Evolutionary conservation across 2,888 invertebrate species (phyloP), one percentile per base, ranked within the genome.

Genomic region (Pandemis corylana): DNA sequence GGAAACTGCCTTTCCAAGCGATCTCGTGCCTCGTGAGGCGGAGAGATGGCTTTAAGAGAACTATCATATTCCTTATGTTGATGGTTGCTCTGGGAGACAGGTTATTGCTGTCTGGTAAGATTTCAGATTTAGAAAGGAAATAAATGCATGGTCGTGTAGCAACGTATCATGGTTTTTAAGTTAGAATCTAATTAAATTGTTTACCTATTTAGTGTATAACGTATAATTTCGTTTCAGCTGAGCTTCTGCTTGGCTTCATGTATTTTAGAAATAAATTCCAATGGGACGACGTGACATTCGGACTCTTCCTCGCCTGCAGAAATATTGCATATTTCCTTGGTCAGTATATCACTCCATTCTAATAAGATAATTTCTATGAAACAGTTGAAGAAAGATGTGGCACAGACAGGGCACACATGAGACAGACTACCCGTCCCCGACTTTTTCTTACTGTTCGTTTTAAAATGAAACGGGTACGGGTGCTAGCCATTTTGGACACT

Each of bases 1-100:
- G 94, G 88, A 88, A 90, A 4, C 82, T 92, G 7, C 94, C 95
- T 0, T 82, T 91, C 10, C 90, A 91, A 67, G 92, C 95, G 0
- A 87, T 94, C 71, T 90, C 94, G 10, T 94, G 95, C 67, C 95
- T 97, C 10, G 95, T 97, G 83, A 96, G 95, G 83, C 89, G 95
- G 62, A 95, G 97, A 0, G 95, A 95, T 3, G 95, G 96, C 69
- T 95, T 96, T 81, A 92, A 95, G 77, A 94, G 96, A 80, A 93
- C 93, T 79, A 95, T 96, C 80, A 96, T 97, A 71, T 87, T 96
- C 80, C 91, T 96, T 74, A 95, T 97, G 87, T 95, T 97, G 94
- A 83, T 96, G 51, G 96, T 97, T 7, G 90, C 90, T 1, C 84
- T 94, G 42, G 94, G 91, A 36, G 94, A 94, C 78, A 87, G 93